Percentiles rank a stretch among this genome's conserved stretches.
Conservation (phyloP, 2,888 invertebrate species). For the Philonicus albiceps region DNA sequence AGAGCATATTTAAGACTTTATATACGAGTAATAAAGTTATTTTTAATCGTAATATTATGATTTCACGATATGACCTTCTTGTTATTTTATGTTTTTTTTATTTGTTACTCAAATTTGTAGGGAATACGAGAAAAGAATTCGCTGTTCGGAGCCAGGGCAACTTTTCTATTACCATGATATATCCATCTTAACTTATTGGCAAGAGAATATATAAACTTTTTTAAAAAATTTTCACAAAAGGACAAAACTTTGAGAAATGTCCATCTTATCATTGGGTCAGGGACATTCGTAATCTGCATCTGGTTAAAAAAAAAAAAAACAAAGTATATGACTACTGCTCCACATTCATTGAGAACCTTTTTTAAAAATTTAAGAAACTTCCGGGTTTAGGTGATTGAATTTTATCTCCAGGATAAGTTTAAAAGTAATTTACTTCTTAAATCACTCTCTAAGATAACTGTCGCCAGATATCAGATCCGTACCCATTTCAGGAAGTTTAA, state of each 20-base stretch:
- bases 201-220: neutral
- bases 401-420: conserved; percentile 12
- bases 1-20: too few species aligned
- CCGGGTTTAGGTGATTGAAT: conserved; percentile 13
- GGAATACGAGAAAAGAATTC: too few species aligned
- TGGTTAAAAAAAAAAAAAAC: neutral
- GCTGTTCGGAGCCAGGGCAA: too few species aligned
- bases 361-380: neutral
- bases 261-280: neutral
- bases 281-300: neutral
- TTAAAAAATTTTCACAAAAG: neutral
- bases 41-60: too few species aligned
- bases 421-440: conserved; percentile 33
- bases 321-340: neutral
- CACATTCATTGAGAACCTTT: neutral
- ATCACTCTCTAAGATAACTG: conserved; percentile 33
- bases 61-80: too few species aligned
- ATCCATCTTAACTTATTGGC: neutral
- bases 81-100: too few species aligned
- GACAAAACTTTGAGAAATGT: neutral
- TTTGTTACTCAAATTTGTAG: too few species aligned
- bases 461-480: conserved; percentile 23
- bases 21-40: too few species aligned
- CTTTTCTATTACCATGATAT: neutral
- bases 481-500: conserved; percentile 40